These are phyloP conservation scores for Rhorus exstirpatorius DNA, from an alignment of 2,888 invertebrate genomes.

Conservation along the genomic window DNA sequence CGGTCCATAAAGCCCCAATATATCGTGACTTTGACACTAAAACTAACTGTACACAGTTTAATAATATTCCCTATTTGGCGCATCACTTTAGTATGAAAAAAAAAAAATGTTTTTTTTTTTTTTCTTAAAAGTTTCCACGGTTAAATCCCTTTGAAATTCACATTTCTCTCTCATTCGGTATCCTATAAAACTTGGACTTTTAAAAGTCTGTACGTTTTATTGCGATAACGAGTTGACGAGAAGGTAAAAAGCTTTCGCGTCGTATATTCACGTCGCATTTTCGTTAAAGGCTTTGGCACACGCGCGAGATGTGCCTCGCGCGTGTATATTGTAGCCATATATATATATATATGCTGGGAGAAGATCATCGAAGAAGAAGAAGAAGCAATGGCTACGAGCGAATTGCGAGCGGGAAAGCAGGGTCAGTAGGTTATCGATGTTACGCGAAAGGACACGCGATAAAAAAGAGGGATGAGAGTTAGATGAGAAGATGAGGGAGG, in stretches of 20 bases:
- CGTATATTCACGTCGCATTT: constrained; percentile 24
- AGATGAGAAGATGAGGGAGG: not conserved
- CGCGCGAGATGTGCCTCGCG: constrained; percentile 40
- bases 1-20: too few species aligned
- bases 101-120: too few species aligned
- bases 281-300: constrained; percentile 69
- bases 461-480: constrained; percentile 10
- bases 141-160: too few species aligned
- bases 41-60: too few species aligned
- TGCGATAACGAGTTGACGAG: constrained; percentile 7
- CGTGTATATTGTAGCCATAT: constrained; percentile 12
- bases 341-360: not conserved
- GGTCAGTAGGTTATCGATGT: constrained; percentile 82
- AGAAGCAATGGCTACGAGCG: constrained; percentile 65
- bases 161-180: too few species aligned
- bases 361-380: constrained; percentile 54
- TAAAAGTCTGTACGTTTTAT: not conserved
- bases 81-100: too few species aligned
- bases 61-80: too few species aligned
- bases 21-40: too few species aligned
- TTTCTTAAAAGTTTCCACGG: too few species aligned
- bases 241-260: constrained; percentile 36
- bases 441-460: constrained; percentile 66
- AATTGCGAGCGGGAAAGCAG: constrained; percentile 70
- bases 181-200: not conserved